A percentile compares a stretch with the other conserved stretches of the same genome.
Evolutionary conservation across 1,140 invertebrate genomes (phyloP).

Genomic region (Rhagoletis zephyria): DNA sequence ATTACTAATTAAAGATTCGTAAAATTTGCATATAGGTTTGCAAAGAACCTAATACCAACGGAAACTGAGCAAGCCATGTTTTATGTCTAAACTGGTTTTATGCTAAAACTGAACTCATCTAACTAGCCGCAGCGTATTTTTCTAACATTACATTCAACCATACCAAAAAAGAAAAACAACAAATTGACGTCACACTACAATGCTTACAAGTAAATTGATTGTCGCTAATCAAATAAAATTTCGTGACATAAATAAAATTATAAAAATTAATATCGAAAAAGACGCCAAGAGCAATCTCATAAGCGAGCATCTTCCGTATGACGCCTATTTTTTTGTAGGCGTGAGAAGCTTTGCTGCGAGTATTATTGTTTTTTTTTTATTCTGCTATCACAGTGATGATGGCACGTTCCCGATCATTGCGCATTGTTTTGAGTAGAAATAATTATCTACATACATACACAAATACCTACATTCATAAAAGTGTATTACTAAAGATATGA

Average conservation of each 20-base stretch:
- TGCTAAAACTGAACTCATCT: no score
- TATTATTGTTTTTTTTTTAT: background rate
- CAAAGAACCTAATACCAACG: no score
- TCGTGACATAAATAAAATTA: background rate
- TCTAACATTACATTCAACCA: background rate
- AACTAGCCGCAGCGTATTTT: background rate
- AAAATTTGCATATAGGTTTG: no score
- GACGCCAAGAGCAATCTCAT: background rate
- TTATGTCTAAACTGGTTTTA: no score
- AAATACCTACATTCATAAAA: background rate
- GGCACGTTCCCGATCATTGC: constrained; percentile 26
- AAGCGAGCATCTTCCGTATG: background rate
- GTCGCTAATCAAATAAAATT: background rate
- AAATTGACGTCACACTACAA: constrained; percentile 19
- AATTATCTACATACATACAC: background rate
- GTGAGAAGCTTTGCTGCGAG: background rate
- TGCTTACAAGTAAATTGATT: constrained; percentile 30
- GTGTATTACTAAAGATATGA: background rate
- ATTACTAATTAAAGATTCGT: no score
- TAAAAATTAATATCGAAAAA: background rate
- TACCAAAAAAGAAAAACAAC: constrained; percentile 26
- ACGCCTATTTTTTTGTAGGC: background rate
- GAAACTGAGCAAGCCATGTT: no score
- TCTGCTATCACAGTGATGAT: constrained; percentile 15
- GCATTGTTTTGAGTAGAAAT: background rate